Evolutionary conservation across 2,113 vertebrate species (phyloP).

Genomic region (Tamias sibiricus): DNA sequence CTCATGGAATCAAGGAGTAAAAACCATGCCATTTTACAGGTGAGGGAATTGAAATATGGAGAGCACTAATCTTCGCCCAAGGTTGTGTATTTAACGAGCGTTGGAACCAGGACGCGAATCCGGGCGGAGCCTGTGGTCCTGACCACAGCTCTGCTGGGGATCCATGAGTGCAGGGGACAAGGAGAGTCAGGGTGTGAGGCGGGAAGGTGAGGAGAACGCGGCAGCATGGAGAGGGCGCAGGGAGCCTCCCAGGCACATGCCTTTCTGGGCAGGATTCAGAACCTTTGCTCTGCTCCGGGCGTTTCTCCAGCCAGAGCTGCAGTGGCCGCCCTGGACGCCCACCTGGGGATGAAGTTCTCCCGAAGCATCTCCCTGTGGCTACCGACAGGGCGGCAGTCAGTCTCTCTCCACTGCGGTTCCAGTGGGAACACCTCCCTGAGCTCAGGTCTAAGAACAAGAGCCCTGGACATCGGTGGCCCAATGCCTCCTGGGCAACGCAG

Average conservation of each 20-base stretch:
- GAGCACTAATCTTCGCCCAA: not conserved
- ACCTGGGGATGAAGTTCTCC: rapidly evolving
- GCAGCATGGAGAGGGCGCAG: rapidly evolving
- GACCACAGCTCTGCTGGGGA: rapidly evolving
- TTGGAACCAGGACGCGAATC: no score
- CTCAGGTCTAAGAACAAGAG: not conserved
- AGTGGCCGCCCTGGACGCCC: not conserved
- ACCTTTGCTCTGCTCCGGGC: not conserved
- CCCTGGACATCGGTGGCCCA: no score
- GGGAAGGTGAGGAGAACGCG: no score
- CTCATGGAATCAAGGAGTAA: not conserved
- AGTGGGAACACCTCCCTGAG: not conserved
- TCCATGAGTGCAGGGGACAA: rapidly evolving
- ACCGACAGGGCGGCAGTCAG: not conserved
- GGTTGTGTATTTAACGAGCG: rapidly evolving
- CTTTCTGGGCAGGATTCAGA: not conserved
- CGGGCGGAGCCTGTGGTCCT: rapidly evolving
- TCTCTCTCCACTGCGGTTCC: rapidly evolving
- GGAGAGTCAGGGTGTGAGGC: no score
- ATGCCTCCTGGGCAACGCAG: not conserved
- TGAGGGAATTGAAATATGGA: not conserved
- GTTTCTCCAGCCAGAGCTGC: not conserved
- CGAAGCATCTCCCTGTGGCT: not conserved
- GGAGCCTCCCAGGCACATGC: rapidly evolving
- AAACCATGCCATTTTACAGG: not conserved